phyloP scores from a whole-genome alignment of 2,797 vertebrate species.

The Lindbergichthys nudifrons region DNA sequence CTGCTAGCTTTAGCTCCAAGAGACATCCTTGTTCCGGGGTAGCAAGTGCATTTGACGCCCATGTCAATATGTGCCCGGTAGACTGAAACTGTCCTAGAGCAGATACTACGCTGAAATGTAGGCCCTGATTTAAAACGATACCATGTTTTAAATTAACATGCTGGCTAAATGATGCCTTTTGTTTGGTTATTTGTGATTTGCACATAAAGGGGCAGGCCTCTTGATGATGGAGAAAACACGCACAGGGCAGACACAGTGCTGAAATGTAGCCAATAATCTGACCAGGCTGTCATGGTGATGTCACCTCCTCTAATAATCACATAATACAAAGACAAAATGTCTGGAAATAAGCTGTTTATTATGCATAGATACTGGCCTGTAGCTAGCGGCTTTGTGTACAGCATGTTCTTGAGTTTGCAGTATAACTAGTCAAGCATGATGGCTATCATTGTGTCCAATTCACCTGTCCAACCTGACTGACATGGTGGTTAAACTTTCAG shows the following conservation, averaged over 20 bases:
- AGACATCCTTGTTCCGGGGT: slow-evolving; percentile 82
- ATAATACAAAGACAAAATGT: neutral
- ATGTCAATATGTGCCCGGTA: slow-evolving; percentile 72
- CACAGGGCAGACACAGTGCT: slow-evolving; percentile 11
- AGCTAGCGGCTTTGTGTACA: neutral
- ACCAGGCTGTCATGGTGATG: slow-evolving; percentile 29
- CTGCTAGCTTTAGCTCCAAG: slow-evolving; percentile 33
- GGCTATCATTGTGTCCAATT: neutral
- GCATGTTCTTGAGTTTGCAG: neutral
- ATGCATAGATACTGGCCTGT: neutral
- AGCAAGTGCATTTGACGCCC: slow-evolving; percentile 76
- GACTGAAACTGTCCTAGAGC: slow-evolving; percentile 8
- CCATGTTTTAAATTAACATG: neutral
- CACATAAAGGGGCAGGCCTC: slow-evolving; percentile 35
- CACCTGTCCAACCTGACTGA: slow-evolving; percentile 12
- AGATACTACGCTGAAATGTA: neutral
- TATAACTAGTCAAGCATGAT: neutral
- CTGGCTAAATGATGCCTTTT: neutral
- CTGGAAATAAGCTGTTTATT: neutral
- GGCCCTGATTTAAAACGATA: neutral
- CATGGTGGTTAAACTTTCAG: neutral
- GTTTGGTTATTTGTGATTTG: neutral
- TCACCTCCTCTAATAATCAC: slow-evolving; percentile 28
- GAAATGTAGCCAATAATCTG: slow-evolving; percentile 28
- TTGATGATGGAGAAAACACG: slow-evolving; percentile 32